A percentile compares a stretch with the other conserved stretches of the same genome.
Evolutionary conservation across 2,888 invertebrate genomes (phyloP).

Genomic region (Orthosia gothica): DNA sequence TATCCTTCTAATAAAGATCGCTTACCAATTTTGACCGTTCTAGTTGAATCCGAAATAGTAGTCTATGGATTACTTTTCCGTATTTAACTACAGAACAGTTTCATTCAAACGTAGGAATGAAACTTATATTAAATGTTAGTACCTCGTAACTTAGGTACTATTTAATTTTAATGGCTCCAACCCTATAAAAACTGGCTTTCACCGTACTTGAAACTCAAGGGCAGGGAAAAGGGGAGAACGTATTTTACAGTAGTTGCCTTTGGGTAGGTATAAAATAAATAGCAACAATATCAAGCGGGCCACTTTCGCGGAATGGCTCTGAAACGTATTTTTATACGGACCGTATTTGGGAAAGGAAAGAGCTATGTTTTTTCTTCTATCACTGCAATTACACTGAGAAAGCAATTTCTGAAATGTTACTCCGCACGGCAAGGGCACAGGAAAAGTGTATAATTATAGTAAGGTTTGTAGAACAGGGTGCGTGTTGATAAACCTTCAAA

Average conservation of each 20-base stretch:
- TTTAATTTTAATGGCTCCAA: conserved; percentile 34
- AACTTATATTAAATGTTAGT: background rate
- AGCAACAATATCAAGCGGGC: conserved; percentile 65
- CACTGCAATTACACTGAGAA: conserved; percentile 58
- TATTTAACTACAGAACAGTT: too few relatives aligned
- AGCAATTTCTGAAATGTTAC: conserved; percentile 30
- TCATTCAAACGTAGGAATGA: background rate
- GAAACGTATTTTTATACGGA: conserved; percentile 65
- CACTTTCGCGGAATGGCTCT: conserved; percentile 66
- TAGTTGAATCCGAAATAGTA: background rate
- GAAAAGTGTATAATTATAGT: background rate
- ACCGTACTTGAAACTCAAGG: conserved; percentile 37
- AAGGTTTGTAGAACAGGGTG: background rate
- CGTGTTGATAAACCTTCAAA: background rate
- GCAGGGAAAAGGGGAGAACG: conserved; percentile 47
- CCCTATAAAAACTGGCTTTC: conserved; percentile 15
- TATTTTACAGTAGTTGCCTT: conserved; percentile 50
- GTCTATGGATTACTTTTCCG: background rate
- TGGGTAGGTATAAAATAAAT: conserved; percentile 65
- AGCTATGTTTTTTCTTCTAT: conserved; percentile 57
- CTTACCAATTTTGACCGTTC: background rate
- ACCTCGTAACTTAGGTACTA: background rate
- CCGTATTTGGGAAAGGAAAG: conserved; percentile 61
- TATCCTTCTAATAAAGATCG: background rate
- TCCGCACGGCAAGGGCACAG: background rate